Percentiles rank a stretch among this genome's conserved stretches.
Evolutionary conservation across 1,140 invertebrate species (phyloP).

Genomic region (Apis mellifera): DNA sequence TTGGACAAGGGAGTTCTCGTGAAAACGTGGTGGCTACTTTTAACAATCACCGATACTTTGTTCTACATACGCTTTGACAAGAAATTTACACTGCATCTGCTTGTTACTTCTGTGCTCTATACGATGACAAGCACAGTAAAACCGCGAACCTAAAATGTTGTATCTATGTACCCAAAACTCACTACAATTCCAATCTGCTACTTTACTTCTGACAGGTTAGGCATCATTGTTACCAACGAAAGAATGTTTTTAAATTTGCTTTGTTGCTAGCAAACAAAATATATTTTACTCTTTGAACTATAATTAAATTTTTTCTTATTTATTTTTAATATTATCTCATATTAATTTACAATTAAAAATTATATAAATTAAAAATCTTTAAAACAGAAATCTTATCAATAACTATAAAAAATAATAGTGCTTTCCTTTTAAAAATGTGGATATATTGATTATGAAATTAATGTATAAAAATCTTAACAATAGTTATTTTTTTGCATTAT

Average conservation of each 20-base stretch:
- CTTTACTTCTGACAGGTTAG: conserved; percentile 68
- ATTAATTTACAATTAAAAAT: background rate
- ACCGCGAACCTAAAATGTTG: conserved; percentile 42
- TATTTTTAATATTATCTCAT: background rate
- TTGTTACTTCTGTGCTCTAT: conserved; percentile 17
- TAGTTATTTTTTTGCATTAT: background rate
- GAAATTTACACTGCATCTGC: conserved; percentile 22
- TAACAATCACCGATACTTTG: conserved; percentile 19
- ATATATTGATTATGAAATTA: conserved; percentile 16
- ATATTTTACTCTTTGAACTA: no score
- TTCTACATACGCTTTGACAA: conserved; percentile 11
- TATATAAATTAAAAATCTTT: background rate
- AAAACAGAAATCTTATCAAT: background rate
- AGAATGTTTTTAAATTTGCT: background rate
- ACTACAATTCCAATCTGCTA: conserved; percentile 50
- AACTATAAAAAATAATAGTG: background rate
- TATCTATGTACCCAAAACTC: conserved; percentile 46
- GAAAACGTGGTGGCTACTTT: conserved; percentile 52
- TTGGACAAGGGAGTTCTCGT: conserved; percentile 48
- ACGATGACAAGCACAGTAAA: conserved; percentile 34
- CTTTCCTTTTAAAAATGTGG: background rate
- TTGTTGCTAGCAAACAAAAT: background rate
- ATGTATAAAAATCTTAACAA: conserved; percentile 14
- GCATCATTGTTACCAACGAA: conserved; percentile 61
- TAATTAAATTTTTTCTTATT: background rate